Conservation (phyloP, 2,113 vertebrate species). For the Zingel zingel region DNA sequence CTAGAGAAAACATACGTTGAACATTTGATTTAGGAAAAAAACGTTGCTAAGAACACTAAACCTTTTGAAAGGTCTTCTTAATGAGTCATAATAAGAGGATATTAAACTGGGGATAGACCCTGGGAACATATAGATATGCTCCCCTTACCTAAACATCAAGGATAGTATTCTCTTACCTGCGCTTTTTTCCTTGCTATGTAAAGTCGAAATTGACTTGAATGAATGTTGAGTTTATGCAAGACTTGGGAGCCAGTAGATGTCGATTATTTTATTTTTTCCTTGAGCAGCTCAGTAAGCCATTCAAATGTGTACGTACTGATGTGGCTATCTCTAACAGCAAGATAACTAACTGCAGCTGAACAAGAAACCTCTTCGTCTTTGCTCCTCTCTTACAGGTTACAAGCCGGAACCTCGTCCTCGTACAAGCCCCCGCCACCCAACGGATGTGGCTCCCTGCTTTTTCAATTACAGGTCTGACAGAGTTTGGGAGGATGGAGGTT, state of each 20-base stretch:
- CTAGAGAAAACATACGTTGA: too few species aligned
- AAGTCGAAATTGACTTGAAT: background rate
- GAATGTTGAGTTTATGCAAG: background rate
- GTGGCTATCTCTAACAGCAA: conserved; percentile 44
- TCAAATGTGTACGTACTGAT: conserved; percentile 3
- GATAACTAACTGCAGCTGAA: conserved; percentile 38
- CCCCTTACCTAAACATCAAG: background rate
- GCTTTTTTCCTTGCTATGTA: background rate
- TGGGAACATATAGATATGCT: too few species aligned
- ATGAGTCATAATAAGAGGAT: too few species aligned
- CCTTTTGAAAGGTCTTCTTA: too few species aligned
- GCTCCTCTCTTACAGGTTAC: conserved; percentile 85
- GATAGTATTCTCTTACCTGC: background rate
- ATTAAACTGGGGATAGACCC: too few species aligned
- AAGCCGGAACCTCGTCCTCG: conserved; percentile 86
- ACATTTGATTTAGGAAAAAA: too few species aligned
- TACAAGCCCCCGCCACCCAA: conserved; percentile 94
- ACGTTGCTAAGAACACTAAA: too few species aligned
- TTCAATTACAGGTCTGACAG: conserved; percentile 89
- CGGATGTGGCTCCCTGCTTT: conserved; percentile 95
- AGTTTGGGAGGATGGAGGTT: background rate
- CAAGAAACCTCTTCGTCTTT: conserved; percentile 54
- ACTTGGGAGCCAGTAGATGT: background rate
- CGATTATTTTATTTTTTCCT: background rate
- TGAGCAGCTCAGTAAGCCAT: background rate